Evolutionary conservation across 2,797 vertebrate species (phyloP), one percentile per base, ranked within the genome.

Genomic region (Craterocephalus amniculus): DNA sequence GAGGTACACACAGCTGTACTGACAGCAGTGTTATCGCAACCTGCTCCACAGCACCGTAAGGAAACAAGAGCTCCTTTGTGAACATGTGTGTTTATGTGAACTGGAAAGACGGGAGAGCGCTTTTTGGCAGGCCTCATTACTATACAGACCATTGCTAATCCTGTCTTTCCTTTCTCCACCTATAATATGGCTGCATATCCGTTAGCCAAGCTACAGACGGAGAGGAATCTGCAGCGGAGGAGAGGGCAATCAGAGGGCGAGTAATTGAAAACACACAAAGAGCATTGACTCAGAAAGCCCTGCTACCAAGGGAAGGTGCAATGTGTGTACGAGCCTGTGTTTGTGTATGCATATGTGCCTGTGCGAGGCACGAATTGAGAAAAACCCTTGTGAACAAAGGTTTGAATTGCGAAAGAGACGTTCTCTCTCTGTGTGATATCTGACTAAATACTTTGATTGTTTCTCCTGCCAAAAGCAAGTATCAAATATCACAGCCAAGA

Each of bases 371-470:
- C 38, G 22, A 54, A 75, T 29, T 0, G 36, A 82, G 79, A 88
- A 91, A 32, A 81, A 81, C 84, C 83, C 82, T 75, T 81, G 88
- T 85, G 88, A 93, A 93, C 86, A 90, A 93, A 91, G 86, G 89
- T 91, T 92, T 91, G 85, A 88, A 91, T 93, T 95, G 91, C 91
- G 85, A 93, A 94, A 94, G 87, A 94, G 91, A 94, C 89, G 92
- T 93, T 92, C 86, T 92, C 82, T 90, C 89, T 90, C 91, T 91
- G 92, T 88, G 72, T 94, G 93, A 93, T 92, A 93, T 93, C 91
- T 93, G 89, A 94, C 91, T 91, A 93, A 95, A 94, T 91, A 92
- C 91, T 93, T 92, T 93, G 91, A 94, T 94, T 94, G 94, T 94
- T 93, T 94, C 91, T 90, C 84, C 88, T 87, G 88, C 84, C 10